phyloP scores from a whole-genome alignment of 2,113 vertebrate species.

The Morphnarchus princeps region DNA sequence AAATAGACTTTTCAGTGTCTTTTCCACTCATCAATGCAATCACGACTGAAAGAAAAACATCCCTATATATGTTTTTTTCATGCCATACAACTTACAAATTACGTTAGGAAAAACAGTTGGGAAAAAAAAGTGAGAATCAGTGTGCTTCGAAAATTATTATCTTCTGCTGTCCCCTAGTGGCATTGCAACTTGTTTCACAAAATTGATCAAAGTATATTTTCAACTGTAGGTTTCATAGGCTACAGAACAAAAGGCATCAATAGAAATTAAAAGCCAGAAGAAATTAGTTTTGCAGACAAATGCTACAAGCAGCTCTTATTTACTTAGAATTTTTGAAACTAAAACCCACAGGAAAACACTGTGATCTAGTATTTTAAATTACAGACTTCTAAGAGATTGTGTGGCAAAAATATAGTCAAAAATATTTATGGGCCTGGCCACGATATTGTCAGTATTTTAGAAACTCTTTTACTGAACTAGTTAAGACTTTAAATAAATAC shows the following conservation, averaged over 20 bases:
- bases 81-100: background rate
- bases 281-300: background rate
- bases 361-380: background rate
- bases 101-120: background rate
- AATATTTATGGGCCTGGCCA: background rate
- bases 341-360: background rate
- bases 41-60: background rate
- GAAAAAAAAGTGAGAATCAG: background rate
- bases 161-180: conserved; percentile 75
- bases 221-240: background rate
- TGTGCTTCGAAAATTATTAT: conserved; percentile 1
- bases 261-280: background rate
- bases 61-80: background rate
- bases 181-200: background rate
- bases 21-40: background rate
- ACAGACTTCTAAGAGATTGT: background rate
- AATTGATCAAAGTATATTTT: background rate
- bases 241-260: background rate
- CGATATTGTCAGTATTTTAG: background rate
- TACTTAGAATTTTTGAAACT: background rate
- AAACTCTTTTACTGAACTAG: background rate
- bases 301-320: background rate
- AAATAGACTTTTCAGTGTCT: background rate
- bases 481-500: background rate
- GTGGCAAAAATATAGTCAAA: background rate